These are phyloP conservation scores for Perca fluviatilis DNA, from an alignment of 2,113 vertebrate species.

Conservation along the genomic window DNA sequence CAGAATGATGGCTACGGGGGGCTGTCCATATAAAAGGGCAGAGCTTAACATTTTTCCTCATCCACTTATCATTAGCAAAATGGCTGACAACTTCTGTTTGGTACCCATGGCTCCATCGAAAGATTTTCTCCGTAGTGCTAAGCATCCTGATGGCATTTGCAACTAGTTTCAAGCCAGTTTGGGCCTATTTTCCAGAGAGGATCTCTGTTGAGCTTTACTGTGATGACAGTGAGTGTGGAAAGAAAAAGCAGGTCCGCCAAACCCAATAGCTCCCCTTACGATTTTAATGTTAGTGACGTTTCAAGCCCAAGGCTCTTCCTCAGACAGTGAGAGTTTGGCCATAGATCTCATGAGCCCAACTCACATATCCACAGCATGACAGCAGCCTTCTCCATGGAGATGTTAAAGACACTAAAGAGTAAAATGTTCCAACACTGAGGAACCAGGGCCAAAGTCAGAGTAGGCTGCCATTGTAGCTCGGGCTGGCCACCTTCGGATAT, in stretches of 20 bases:
- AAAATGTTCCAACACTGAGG: not conserved
- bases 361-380: slow-evolving; percentile 11
- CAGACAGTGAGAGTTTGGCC: not conserved
- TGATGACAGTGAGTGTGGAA: slow-evolving; percentile 4
- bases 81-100: slow-evolving; percentile 23
- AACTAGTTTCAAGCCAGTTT: not conserved
- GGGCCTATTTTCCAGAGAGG: not conserved
- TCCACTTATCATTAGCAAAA: slow-evolving; percentile 38
- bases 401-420: not conserved
- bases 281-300: too few species aligned
- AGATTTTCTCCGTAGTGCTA: not conserved
- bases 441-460: not conserved
- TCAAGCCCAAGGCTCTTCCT: too few species aligned
- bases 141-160: not conserved
- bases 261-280: too few species aligned
- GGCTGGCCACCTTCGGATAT: slow-evolving; percentile 18
- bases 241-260: too few species aligned
- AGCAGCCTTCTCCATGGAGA: slow-evolving; percentile 2
- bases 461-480: not conserved
- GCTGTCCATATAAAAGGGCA: slow-evolving; percentile 32
- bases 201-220: slow-evolving; percentile 1
- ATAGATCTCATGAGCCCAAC: not conserved
- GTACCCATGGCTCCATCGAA: not conserved
- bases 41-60: slow-evolving; percentile 13
- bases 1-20: slow-evolving; percentile 28